Evolutionary conservation across 2,888 invertebrate species (phyloP), one percentile per base, ranked within the genome.

Genomic region (Polyommatus icarus): DNA sequence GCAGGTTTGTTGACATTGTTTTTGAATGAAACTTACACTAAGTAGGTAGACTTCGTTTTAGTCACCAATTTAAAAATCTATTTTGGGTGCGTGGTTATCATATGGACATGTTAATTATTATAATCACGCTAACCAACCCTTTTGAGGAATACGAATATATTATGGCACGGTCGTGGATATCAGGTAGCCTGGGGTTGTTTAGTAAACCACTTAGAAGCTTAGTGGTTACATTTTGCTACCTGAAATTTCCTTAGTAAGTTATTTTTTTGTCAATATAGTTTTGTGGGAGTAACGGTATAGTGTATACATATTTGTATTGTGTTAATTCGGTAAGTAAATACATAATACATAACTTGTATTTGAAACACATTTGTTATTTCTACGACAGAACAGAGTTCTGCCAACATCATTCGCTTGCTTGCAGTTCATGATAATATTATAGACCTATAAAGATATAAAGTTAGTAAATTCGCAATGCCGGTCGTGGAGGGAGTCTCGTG

Each of bases 151-250:
- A 83, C 83, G 83, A 67, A 61, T 24, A 24, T n/a, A n/a, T n/a
- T n/a, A n/a, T 24, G 24, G 24, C 79, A 78, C 77, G 78, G 81
- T 79, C 80, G 86, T 83, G 83, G 88, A 86, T 84, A 79, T 71
- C 80, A 80, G 80, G 83, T 82, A 84, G 81, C 82, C 78, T 77
- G 71, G 76, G 77, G 77, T 78, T 83, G 79, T 83, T 83, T 82
- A 78, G 79, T 76, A 71, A 76, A n/a, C 6, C 54, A 75, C 75
- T 75, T 75, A 75, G 75, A 20, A 54, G 29, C n/a, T n/a, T n/a
- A n/a, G 18, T 8, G 24, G 67, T 67, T 67, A 67, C 67, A 18
- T 67, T 67, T 29, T 67, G 67, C 67, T 67, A 32, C 67, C 29
- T 24, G 50, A 73, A 20, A 46, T 4, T 40, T 40, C 1, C 12